Evolutionary conservation across 2,888 invertebrate genomes (phyloP), one percentile per base, ranked within the genome.

Genomic region (Epinotia nisella): DNA sequence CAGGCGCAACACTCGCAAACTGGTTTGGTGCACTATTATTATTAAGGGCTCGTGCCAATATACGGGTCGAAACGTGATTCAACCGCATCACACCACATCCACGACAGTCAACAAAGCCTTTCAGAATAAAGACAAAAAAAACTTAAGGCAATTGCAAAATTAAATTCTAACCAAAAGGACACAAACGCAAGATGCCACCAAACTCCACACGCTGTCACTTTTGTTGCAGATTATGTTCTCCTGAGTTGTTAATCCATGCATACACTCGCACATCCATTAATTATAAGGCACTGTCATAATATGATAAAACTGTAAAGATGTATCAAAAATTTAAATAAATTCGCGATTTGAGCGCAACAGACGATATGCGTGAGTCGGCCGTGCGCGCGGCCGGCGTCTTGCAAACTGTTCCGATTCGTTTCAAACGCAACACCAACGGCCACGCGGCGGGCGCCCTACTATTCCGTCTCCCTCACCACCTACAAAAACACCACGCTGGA

Each of bases 1-100:
- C 90, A 89, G 83, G 85, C 90, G 83, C 87, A 90, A 83, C 90
- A 91, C 90, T 87, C 86, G 90, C 89, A 92, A 93, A 93, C 93
- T 85, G 92, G 93, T 93, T 93, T 89, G 83, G 90, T 91, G 90
- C 91, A 92, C 91, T 92, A 93, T 92, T 92, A 93, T 93, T 93
- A 93, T 92, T 92, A 90, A 88, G 88, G 90, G 87, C 91, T 93
- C 93, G 92, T 93, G 93, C 93, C 91, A 90, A 92, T 91, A 87
- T 83, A 89, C 88, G 81, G 85, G 82, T 82, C 85, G 84, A 89
- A 90, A 89, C 89, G 87, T 90, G 89, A 89, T 82, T 81, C 78
- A 82, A 81, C 73, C 64, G 69, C 64, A 61, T 45, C 82, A 87
- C 82, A 83, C 84, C 81, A 83, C n/a, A n/a, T n/a, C n/a, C n/a